phyloP scores from a whole-genome alignment of 2,797 vertebrate genomes.

The Numenius phaeopus region DNA sequence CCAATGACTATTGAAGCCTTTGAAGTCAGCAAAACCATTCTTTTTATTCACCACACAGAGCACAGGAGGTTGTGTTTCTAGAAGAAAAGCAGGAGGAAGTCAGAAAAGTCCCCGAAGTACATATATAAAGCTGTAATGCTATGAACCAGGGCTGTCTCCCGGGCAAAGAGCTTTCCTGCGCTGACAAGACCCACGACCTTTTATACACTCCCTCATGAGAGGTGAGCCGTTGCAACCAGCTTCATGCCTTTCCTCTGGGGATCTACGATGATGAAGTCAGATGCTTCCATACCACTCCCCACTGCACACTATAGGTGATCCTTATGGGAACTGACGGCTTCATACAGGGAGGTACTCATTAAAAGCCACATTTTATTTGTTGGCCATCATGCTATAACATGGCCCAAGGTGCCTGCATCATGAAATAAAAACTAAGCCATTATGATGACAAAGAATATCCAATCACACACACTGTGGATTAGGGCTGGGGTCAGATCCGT shows the following conservation, averaged over 20 bases:
- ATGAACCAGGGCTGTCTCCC: not conserved
- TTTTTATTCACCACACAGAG: not conserved
- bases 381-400: not conserved
- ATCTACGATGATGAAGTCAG: not conserved
- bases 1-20: not conserved
- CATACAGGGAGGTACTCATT: not conserved
- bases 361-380: not conserved
- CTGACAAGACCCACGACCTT: not conserved
- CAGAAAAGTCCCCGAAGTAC: not conserved
- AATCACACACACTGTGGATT: not conserved
- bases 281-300: no score
- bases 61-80: not conserved
- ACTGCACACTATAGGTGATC: not conserved
- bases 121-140: not conserved
- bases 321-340: not conserved
- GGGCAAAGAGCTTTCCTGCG: not conserved
- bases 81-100: not conserved
- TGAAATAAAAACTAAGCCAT: not conserved
- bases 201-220: not conserved
- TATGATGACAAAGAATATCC: not conserved
- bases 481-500: not conserved
- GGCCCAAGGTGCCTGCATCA: not conserved
- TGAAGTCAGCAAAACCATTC: not conserved
- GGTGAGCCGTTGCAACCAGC: not conserved
- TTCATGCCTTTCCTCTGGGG: not conserved